phyloP scores from a whole-genome alignment of 2,113 vertebrate genomes.

The Triplophysa rosa region DNA sequence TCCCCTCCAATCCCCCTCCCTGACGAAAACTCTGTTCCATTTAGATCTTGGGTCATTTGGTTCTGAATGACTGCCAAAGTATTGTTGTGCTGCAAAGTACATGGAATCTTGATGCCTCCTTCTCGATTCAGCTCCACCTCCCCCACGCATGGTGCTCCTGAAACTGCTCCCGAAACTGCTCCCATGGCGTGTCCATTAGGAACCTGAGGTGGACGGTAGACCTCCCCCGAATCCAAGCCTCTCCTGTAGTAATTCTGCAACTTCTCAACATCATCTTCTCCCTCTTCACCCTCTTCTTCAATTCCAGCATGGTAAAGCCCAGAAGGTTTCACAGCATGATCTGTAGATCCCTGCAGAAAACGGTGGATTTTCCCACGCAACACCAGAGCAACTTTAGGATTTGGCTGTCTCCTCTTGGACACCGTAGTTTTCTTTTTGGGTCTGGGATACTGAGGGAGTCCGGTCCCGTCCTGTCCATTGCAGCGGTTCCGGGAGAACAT shows the following conservation, averaged over 20 bases:
- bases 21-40: conserved; percentile 50
- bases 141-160: conserved; percentile 67
- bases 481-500: conserved; percentile 83
- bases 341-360: conserved; percentile 80
- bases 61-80: conserved; percentile 51
- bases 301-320: conserved; percentile 75
- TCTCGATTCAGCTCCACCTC: conserved; percentile 79
- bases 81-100: conserved; percentile 72
- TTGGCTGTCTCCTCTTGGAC: conserved; percentile 77
- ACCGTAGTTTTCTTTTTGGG: conserved; percentile 71
- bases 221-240: conserved; percentile 50
- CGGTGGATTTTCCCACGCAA: conserved; percentile 85
- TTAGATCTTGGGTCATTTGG: conserved; percentile 61
- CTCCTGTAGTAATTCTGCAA: conserved; percentile 52
- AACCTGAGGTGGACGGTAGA: conserved; percentile 54
- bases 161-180: conserved; percentile 50
- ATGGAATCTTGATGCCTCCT: conserved; percentile 75
- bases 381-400: conserved; percentile 74
- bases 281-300: conserved; percentile 69
- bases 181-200: conserved; percentile 60
- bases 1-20: conserved; percentile 24
- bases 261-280: conserved; percentile 52
- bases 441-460: conserved; percentile 69
- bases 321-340: conserved; percentile 72
- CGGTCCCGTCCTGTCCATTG: conserved; percentile 78